Base-by-base conservation (phyloP, 2,113 vertebrate species). In the Egretta garzetta region DNA sequence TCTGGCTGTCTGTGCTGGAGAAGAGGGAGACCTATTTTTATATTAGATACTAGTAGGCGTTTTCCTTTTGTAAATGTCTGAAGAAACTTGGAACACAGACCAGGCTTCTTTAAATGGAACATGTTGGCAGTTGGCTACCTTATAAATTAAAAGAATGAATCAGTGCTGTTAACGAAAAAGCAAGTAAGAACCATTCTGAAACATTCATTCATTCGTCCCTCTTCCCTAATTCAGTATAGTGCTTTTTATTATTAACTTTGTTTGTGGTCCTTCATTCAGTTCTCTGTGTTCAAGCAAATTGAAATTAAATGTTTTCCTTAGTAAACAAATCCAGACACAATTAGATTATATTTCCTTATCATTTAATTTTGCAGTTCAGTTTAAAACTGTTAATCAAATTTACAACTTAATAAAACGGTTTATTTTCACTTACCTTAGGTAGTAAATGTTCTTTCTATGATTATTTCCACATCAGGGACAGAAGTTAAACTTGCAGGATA, bases 81-180 rank as follows among this genome's bases (percentile, higher is more conserved):
- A 93, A 85, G 85, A 32, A 79, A 58, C 47, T 90, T 94, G 75
- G 64, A 96, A 93, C 60, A 15, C n/a, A 53, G 80, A 50, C 89
- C 47, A 60, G 37, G 24, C 70, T 86, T 59, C 80, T 97, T 87
- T 85, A 89, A 90, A 91, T 83, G 58, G 90, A 96, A 82, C 16
- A 6, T 23, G 18, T 47, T 95, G 82, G 70, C 79, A 53, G 70
- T 70, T 93, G 90, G 66, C 71, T 96, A 35, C 73, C 59, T 76
- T 90, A 32, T 45, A 88, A 94, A 88, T 93, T 67, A 88, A 49
- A 93, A 89, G 49, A 76, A 72, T 81, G 73, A 95, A 89, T 96
- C 64, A 70, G 45, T 73, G 47, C 47, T 89, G 58, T 63, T 80
- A 73, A 85, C 2, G 1, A 83, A 85, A 89, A 84, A 76, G 16